Conservation (phyloP, 2,888 invertebrate genomes). For the Lumbricus terrestris region DNA sequence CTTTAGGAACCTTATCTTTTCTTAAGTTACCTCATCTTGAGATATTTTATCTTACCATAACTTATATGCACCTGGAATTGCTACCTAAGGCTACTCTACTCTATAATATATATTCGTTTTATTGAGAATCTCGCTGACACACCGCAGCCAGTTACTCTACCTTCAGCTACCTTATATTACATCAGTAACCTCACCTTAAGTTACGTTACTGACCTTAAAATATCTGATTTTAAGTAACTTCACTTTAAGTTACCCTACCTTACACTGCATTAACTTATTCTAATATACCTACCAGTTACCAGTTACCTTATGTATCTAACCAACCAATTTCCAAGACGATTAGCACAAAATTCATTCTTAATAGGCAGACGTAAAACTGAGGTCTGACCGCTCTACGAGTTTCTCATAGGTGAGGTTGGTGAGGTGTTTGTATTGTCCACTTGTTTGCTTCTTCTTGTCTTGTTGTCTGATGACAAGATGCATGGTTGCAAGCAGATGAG, state of each 20-base stretch:
- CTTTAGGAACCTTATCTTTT: too few relatives aligned
- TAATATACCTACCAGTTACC: not conserved
- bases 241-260: not conserved
- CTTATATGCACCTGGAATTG: too few relatives aligned
- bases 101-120: too few relatives aligned
- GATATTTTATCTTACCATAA: too few relatives aligned
- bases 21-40: too few relatives aligned
- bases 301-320: not conserved
- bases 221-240: not conserved
- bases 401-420: constrained; percentile 58
- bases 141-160: too few relatives aligned
- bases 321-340: not conserved
- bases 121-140: too few relatives aligned
- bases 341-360: not conserved
- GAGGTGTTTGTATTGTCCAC: constrained; percentile 54
- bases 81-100: too few relatives aligned
- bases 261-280: not conserved
- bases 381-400: constrained; percentile 55
- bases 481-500: constrained; percentile 59
- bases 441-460: constrained; percentile 51
- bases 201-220: not conserved
- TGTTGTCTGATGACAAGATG: constrained; percentile 56
- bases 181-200: not conserved
- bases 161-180: too few relatives aligned
- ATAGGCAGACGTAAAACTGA: not conserved